Evolutionary conservation across 2,797 vertebrate genomes (phyloP).

Genomic region (Acanthis flammea): DNA sequence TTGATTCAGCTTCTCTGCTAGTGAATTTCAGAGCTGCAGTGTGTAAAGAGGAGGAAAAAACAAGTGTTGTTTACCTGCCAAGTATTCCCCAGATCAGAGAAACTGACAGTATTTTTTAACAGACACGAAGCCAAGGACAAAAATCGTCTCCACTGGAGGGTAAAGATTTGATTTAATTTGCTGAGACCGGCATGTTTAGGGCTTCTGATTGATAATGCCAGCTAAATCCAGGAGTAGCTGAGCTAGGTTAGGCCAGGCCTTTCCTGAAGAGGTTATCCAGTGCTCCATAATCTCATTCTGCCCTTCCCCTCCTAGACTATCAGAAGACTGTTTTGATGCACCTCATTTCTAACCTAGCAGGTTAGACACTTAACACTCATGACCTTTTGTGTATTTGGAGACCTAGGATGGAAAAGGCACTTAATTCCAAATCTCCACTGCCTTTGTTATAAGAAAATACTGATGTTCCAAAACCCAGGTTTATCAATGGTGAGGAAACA

Average conservation of each 20-base stretch:
- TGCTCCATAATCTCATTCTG: neutral
- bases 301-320: neutral
- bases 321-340: neutral
- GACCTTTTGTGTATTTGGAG: neutral
- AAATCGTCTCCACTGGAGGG: neutral
- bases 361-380: neutral
- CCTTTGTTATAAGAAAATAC: neutral
- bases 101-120: neutral
- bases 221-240: neutral
- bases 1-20: neutral
- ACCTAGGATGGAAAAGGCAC: neutral
- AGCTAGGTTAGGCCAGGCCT: neutral
- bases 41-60: neutral
- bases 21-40: neutral
- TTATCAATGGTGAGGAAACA: neutral
- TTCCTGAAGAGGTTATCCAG: neutral
- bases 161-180: neutral
- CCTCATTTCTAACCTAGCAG: neutral
- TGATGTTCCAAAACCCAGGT: neutral
- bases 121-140: neutral
- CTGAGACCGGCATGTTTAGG: neutral
- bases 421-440: neutral
- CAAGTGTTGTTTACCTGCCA: neutral
- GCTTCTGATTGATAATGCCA: neutral
- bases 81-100: neutral